Conservation (phyloP, 2,113 vertebrate species). For the Muntiacus muntjak region DNA sequence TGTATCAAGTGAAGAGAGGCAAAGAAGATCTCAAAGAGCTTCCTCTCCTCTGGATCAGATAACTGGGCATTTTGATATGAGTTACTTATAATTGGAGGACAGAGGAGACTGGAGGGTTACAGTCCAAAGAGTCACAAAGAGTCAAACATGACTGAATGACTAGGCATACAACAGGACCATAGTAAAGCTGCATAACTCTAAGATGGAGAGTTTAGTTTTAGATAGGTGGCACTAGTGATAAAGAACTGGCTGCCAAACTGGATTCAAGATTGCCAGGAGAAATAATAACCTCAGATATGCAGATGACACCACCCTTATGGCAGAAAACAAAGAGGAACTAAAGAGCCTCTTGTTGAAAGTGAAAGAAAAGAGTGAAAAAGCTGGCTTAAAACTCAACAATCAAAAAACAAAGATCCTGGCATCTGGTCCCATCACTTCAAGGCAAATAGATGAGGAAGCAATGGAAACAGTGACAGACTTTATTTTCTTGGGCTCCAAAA, state of each 20-base stretch:
- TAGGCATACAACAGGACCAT: not conserved
- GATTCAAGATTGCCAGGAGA: not conserved
- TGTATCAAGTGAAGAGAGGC: not conserved
- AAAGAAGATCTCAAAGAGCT: not conserved
- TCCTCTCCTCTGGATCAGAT: not conserved
- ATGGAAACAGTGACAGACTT: not conserved
- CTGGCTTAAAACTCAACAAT: not conserved
- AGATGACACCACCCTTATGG: not conserved
- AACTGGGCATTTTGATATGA: not conserved
- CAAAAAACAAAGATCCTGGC: not conserved
- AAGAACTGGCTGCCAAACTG: not conserved
- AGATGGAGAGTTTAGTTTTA: not conserved
- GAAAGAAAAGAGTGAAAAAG: not conserved
- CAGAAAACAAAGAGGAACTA: not conserved
- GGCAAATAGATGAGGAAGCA: not conserved
- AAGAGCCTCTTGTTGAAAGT: not conserved
- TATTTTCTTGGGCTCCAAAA: not conserved
- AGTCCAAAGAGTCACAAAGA: not conserved
- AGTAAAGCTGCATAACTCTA: not conserved
- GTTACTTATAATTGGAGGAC: not conserved
- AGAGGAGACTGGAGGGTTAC: not conserved
- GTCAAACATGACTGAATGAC: not conserved
- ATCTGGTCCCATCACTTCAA: not conserved
- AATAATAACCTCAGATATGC: not conserved
- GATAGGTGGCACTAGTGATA: not conserved